phyloP scores from a whole-genome alignment of 2,113 vertebrate species.

The Mormoops blainvillei region DNA sequence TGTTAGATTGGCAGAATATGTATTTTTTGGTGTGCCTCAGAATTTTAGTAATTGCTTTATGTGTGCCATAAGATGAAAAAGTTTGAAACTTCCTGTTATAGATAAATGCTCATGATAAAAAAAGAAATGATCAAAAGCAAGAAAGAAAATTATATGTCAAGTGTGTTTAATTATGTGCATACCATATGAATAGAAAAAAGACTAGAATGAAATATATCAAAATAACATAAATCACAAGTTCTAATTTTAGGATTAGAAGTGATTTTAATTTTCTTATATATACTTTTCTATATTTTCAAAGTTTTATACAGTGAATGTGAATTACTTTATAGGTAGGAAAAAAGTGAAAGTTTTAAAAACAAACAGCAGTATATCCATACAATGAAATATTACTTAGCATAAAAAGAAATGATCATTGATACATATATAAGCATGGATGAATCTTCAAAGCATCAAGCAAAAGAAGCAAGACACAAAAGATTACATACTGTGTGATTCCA shows the following conservation, averaged over 20 bases:
- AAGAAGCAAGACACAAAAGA: not conserved
- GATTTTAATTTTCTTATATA: slow-evolving; percentile 6
- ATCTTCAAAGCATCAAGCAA: not conserved
- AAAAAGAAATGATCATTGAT: not conserved
- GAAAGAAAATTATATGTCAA: not conserved
- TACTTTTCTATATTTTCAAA: not conserved
- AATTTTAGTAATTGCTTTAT: too few species aligned
- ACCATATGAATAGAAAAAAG: not conserved
- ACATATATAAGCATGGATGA: not conserved
- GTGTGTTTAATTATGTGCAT: not conserved
- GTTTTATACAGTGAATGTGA: not conserved
- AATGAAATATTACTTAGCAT: not conserved
- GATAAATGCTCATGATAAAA: not conserved
- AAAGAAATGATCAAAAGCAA: slow-evolving; percentile 8
- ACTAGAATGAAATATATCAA: not conserved
- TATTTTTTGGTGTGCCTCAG: too few species aligned
- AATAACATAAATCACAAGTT: not conserved
- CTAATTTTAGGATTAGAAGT: not conserved
- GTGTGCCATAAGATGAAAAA: too few species aligned
- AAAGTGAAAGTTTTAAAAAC: not conserved
- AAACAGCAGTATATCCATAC: not conserved
- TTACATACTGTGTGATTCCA: not conserved
- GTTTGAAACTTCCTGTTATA: too few species aligned
- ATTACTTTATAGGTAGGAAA: not conserved
- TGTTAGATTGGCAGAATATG: too few species aligned